Conservation (phyloP, 1,140 invertebrate species). For the Mactra quadrangularis region DNA sequence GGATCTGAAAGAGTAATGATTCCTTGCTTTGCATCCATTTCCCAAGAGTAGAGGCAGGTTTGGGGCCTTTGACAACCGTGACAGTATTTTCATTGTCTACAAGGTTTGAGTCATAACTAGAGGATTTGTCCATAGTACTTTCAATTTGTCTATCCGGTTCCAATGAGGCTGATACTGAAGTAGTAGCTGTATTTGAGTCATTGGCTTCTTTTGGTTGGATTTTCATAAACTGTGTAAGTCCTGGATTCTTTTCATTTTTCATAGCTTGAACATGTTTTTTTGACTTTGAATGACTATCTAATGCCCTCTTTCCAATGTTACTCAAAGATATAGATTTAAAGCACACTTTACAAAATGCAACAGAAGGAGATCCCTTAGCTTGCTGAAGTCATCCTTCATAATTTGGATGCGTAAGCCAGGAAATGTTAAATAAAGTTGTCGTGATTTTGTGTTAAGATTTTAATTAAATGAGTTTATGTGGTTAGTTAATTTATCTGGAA, state of each 20-base stretch:
- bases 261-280: not conserved
- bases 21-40: not conserved
- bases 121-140: not conserved
- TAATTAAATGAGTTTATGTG: no score
- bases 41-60: not conserved
- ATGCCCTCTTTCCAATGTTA: not conserved
- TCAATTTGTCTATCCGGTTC: not conserved
- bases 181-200: no score
- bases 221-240: not conserved
- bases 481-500: no score
- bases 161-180: not conserved
- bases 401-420: not conserved
- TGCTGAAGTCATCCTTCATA: not conserved
- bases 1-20: conserved; percentile 1
- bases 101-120: not conserved
- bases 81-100: not conserved
- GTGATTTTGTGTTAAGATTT: no score
- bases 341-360: not conserved
- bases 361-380: not conserved
- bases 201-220: no score
- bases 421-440: not conserved
- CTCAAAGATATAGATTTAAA: not conserved
- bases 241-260: not conserved
- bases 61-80: not conserved
- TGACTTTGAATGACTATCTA: not conserved